Evolutionary conservation across 1,140 invertebrate genomes (phyloP).

Genomic region (Meloidogyne hapla): DNA sequence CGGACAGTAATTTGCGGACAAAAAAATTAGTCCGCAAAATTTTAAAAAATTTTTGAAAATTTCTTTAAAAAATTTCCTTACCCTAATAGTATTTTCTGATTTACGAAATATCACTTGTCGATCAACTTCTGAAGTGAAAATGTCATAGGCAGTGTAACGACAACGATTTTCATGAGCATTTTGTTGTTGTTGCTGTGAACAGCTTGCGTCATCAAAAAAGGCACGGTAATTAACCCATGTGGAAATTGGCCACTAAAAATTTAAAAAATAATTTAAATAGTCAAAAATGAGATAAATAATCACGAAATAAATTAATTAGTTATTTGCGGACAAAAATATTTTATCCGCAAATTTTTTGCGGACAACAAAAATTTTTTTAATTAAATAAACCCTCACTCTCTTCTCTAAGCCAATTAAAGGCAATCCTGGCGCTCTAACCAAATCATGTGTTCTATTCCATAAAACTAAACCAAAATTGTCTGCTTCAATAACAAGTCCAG

Average conservation of each 20-base stretch:
- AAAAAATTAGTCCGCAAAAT: too few relatives aligned
- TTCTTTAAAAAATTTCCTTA: neutral
- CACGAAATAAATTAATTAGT: too few relatives aligned
- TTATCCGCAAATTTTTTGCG: too few relatives aligned
- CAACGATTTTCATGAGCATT: neutral
- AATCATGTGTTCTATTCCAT: slow-evolving; percentile 9
- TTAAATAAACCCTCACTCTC: neutral
- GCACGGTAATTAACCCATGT: slow-evolving; percentile 24
- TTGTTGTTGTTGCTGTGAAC: neutral
- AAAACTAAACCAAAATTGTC: slow-evolving; percentile 1
- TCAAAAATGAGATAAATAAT: too few relatives aligned
- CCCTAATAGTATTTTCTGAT: slow-evolving; percentile 3
- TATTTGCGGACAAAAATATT: too few relatives aligned
- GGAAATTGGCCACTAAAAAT: slow-evolving; percentile 17
- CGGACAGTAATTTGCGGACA: neutral
- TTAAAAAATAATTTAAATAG: neutral
- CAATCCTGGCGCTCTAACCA: slow-evolving; percentile 16
- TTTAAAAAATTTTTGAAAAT: neutral
- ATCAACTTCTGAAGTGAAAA: neutral
- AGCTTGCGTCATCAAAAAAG: neutral
- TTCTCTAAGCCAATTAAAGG: neutral
- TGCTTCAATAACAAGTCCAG: slow-evolving; percentile 20
- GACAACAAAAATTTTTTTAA: too few relatives aligned
- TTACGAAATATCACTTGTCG: neutral
- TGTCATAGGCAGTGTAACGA: slow-evolving; percentile 9